Conservation (phyloP, 2,113 vertebrate genomes). For the Stictonetta naevosa region DNA sequence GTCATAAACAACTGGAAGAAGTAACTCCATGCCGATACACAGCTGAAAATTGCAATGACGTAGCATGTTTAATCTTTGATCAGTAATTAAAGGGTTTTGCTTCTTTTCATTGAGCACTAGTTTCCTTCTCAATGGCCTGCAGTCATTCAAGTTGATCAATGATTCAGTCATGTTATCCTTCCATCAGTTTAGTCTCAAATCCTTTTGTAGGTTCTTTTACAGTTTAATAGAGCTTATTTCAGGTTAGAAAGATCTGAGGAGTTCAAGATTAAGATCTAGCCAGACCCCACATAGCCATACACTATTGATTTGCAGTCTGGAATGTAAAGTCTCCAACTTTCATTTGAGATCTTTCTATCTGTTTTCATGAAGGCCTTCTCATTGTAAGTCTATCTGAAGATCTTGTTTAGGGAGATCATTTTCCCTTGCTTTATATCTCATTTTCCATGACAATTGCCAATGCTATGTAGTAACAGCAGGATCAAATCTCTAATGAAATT, state of each 20-base stretch:
- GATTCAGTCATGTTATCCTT: conserved; percentile 81
- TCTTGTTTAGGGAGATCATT: background rate
- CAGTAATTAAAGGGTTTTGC: conserved; percentile 83
- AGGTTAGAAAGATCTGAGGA: conserved; percentile 77
- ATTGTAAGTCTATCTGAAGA: background rate
- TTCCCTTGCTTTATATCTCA: background rate
- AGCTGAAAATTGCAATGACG: conserved; percentile 57
- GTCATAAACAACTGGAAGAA: conserved; percentile 46
- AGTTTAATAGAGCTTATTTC: conserved; percentile 81
- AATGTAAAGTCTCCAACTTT: background rate
- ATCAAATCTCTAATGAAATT: background rate
- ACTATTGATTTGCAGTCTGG: background rate
- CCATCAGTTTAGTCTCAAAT: conserved; percentile 79
- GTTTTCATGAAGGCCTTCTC: background rate
- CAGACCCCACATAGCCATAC: background rate
- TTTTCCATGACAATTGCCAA: background rate
- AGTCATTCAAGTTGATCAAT: conserved; percentile 81
- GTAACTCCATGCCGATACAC: conserved; percentile 38
- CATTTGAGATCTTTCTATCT: background rate
- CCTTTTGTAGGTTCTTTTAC: conserved; percentile 80
- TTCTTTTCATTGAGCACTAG: conserved; percentile 82
- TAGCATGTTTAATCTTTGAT: conserved; percentile 80
- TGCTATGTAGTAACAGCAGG: background rate
- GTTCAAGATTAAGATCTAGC: conserved; percentile 74
- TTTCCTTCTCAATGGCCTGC: conserved; percentile 80